Evolutionary conservation across 2,888 invertebrate genomes (phyloP).

Genomic region (Pomacea canaliculata): DNA sequence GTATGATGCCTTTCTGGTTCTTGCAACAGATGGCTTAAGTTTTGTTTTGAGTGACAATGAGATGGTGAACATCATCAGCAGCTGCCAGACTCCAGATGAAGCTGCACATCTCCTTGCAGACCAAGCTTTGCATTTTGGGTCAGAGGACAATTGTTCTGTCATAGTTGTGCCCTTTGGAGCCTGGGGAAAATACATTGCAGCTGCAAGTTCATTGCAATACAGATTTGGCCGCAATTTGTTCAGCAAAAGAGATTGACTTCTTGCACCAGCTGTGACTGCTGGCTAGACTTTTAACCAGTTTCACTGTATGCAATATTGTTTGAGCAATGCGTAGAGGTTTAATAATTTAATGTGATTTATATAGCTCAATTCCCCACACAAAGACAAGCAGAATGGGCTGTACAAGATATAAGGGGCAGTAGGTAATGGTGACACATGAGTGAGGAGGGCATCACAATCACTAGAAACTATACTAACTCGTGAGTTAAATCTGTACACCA

Average conservation of each 20-base stretch:
- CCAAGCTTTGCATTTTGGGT: conserved; percentile 72
- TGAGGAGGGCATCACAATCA: too few relatives aligned
- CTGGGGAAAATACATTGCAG: conserved; percentile 71
- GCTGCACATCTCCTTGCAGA: conserved; percentile 71
- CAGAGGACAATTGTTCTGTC: conserved; percentile 73
- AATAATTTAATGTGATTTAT: too few relatives aligned
- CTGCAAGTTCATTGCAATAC: conserved; percentile 50
- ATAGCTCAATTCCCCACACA: too few relatives aligned
- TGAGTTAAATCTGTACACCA: too few relatives aligned
- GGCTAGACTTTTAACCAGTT: too few relatives aligned
- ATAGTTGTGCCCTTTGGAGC: conserved; percentile 73
- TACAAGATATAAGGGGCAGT: too few relatives aligned
- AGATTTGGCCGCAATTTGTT: conserved; percentile 55
- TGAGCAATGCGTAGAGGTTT: too few relatives aligned
- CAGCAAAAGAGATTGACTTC: conserved; percentile 10
- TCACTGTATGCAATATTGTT: too few relatives aligned
- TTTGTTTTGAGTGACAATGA: conserved; percentile 72
- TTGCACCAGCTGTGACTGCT: too few relatives aligned
- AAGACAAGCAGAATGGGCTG: too few relatives aligned
- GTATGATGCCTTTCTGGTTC: conserved; percentile 71
- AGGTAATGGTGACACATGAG: too few relatives aligned
- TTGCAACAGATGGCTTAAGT: conserved; percentile 72
- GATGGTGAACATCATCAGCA: conserved; percentile 70
- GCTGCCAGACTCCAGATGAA: conserved; percentile 69
- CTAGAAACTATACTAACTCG: too few relatives aligned